Evolutionary conservation across 2,888 invertebrate genomes (phyloP).

Genomic region (Lydus trimaculatus): DNA sequence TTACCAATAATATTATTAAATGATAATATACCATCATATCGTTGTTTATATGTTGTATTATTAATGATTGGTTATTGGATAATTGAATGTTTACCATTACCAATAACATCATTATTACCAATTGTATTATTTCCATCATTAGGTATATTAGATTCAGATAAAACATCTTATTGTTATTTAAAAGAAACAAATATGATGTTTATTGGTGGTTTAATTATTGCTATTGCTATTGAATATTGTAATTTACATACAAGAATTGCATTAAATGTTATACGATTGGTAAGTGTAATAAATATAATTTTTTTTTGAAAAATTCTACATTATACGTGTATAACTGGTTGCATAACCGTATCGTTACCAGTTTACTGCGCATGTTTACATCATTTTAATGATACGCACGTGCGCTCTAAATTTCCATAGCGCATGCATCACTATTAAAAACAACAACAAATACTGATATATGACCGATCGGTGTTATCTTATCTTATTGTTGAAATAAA

Average conservation of each 20-base stretch:
- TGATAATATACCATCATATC: constrained; percentile 64
- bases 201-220: constrained; percentile 89
- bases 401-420: too few relatives aligned
- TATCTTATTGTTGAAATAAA: too few relatives aligned
- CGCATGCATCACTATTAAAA: too few relatives aligned
- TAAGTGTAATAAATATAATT: constrained; percentile 45
- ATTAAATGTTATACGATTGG: constrained; percentile 75
- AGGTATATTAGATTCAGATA: constrained; percentile 72
- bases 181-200: constrained; percentile 89
- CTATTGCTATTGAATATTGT: constrained; percentile 89
- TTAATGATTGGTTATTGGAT: constrained; percentile 78
- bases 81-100: constrained; percentile 80
- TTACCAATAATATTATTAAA: constrained; percentile 72
- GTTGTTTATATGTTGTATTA: constrained; percentile 81
- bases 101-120: constrained; percentile 84
- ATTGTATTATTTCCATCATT: constrained; percentile 82
- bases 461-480: too few relatives aligned
- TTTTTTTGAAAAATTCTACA: not conserved
- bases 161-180: constrained; percentile 76
- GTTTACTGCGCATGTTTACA: too few relatives aligned
- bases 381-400: too few relatives aligned
- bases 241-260: constrained; percentile 89
- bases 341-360: too few relatives aligned
- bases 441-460: too few relatives aligned
- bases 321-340: too few relatives aligned